Conservation (phyloP, 2,113 vertebrate species). For the Raja brachyura region DNA sequence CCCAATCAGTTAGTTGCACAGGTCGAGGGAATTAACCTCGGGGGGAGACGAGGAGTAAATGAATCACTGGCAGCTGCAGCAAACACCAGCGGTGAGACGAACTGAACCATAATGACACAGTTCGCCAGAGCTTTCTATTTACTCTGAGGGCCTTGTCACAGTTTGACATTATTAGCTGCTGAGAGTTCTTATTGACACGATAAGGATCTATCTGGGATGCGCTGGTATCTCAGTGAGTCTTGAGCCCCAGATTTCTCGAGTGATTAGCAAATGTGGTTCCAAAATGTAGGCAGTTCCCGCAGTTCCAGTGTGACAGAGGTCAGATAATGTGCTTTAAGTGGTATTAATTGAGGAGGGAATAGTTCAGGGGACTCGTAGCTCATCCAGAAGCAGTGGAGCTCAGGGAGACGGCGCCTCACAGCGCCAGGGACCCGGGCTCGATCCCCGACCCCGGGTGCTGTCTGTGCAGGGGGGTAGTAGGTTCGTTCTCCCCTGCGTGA, state of each 20-base stretch:
- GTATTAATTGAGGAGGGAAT: too few species aligned
- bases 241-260: neutral
- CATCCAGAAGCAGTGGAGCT: too few species aligned
- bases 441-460: too few species aligned
- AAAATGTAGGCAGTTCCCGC: too few species aligned
- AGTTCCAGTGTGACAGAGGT: too few species aligned
- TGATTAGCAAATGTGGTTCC: neutral
- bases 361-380: too few species aligned
- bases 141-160: neutral
- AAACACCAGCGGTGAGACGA: neutral
- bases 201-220: neutral
- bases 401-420: too few species aligned
- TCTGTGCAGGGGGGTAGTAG: too few species aligned
- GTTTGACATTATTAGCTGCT: neutral
- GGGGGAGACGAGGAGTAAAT: neutral
- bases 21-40: neutral
- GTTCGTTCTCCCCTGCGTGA: too few species aligned
- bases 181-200: neutral
- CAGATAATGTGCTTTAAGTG: too few species aligned
- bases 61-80: neutral
- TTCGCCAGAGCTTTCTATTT: neutral
- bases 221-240: too few species aligned
- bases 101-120: neutral
- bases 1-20: neutral
- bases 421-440: too few species aligned